phyloP scores from a whole-genome alignment of 2,797 vertebrate genomes.

The Ceyx erithaca region DNA sequence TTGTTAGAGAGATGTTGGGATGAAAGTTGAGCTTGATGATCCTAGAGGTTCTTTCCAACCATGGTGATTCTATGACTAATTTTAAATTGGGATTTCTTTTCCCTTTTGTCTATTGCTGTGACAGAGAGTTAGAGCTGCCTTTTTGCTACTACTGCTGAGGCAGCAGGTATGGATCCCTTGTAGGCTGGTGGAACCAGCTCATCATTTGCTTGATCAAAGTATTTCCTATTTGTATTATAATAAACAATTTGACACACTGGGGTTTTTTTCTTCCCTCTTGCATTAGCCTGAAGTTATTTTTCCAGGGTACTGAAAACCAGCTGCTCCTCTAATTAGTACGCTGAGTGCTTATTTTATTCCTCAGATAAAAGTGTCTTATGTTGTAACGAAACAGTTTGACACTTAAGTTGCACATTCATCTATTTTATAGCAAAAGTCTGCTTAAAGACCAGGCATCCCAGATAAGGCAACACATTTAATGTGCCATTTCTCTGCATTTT shows the following conservation, averaged over 20 bases:
- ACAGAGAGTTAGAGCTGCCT: neutral
- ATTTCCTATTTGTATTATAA: neutral
- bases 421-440: slow-evolving; percentile 2
- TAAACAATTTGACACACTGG: slow-evolving; percentile 8
- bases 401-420: slow-evolving; percentile 56
- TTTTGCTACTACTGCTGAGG: neutral
- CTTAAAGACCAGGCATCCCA: neutral
- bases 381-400: slow-evolving; percentile 26
- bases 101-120: neutral
- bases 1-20: too few species aligned
- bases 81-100: neutral
- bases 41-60: neutral
- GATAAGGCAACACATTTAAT: slow-evolving; percentile 35
- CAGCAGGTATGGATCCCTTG: neutral
- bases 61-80: neutral
- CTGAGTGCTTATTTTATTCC: slow-evolving; percentile 47
- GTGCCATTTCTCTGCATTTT: slow-evolving; percentile 14
- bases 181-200: neutral
- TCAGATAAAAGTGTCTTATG: slow-evolving; percentile 40
- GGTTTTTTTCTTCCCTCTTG: neutral
- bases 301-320: slow-evolving; percentile 37
- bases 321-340: slow-evolving; percentile 58
- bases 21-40: neutral
- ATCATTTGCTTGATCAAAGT: neutral
- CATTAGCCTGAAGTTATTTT: slow-evolving; percentile 43